Conservation (phyloP, 1,140 invertebrate genomes). For the Gonatopus flavifemur region DNA sequence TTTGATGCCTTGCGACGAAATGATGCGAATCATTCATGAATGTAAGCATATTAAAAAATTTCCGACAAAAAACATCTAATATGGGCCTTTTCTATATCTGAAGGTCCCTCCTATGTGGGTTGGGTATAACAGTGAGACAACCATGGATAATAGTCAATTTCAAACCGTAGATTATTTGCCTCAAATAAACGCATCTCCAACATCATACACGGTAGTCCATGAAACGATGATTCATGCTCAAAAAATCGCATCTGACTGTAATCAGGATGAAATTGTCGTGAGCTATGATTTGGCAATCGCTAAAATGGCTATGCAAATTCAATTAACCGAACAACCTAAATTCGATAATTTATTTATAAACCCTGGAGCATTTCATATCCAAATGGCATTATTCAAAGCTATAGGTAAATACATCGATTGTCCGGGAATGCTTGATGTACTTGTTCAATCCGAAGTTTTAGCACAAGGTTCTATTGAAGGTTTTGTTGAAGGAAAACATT, state of each 20-base stretch:
- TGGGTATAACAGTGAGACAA: constrained; percentile 23
- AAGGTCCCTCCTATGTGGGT: constrained; percentile 28
- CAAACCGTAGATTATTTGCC: constrained; percentile 31
- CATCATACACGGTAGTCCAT: constrained; percentile 32
- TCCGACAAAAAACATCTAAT: constrained; percentile 12
- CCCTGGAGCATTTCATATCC: constrained; percentile 55
- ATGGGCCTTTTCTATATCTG: constrained; percentile 4
- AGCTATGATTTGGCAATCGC: constrained; percentile 47
- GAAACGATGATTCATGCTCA: constrained; percentile 35
- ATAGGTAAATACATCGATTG: constrained; percentile 52
- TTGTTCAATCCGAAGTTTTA: constrained; percentile 48
- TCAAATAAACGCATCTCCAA: constrained; percentile 41
- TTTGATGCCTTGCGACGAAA: too few relatives aligned
- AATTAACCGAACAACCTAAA: constrained; percentile 34
- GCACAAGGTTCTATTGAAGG: constrained; percentile 49
- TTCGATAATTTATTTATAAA: constrained; percentile 52
- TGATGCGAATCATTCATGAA: too few relatives aligned
- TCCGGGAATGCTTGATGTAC: constrained; percentile 47
- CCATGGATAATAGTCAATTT: constrained; percentile 7
- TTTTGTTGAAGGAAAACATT: constrained; percentile 53
- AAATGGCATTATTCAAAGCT: constrained; percentile 56
- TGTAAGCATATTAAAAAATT: too few relatives aligned
- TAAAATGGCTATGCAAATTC: constrained; percentile 45
- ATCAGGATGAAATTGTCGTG: constrained; percentile 36
- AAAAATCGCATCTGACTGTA: constrained; percentile 30